Base-by-base conservation (phyloP, 1,140 invertebrate genomes). In the Hylyphantes graminicola region DNA sequence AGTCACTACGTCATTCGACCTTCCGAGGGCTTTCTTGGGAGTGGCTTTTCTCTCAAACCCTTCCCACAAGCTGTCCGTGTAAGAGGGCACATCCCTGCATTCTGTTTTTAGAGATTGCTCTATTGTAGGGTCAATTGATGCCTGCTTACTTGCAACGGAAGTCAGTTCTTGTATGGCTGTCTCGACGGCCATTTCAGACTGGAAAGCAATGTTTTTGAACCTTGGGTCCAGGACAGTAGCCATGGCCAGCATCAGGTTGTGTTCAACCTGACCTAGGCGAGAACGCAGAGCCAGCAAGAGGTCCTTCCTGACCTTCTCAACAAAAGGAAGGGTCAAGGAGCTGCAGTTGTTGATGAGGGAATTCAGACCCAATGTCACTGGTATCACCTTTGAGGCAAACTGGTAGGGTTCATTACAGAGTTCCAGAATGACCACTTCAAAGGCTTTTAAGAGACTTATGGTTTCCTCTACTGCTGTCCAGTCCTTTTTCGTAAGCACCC, bases 401-500 rank as follows among this genome's bases (percentile, higher is more conserved):
- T 76, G 82, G 17, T 76, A 85, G 2, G 73, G 63, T 70, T 85
- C 82, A 70, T 72, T 77, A 12, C 82, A 85, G 12, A 85, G 55
- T 61, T 85, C 82, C 8, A 85, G 50, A 9, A 57, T 85, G 10
- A 85, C 82, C n/a, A 77, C 74, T 54, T 85, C 82, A 77, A 85
- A 85, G 12, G 82, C 82, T 61, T 85, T 85, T 5, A 85, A 57
- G 15, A 85, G 55, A 51, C 73, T 70, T 11, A 85, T 85, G 2
- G 82, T 85, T 70, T 85, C 82, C 15, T 85, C 82, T n/a, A 85
- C 77, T 9, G 82, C 82, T 48, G 57, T 68, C 82, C 82, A 85
- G 54, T 85, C 82, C 48, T 51, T 85, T 63, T 77, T 61, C 17
- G 82, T 76, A 4, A 85, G 35, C 8, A 53, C 51, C 9, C 68